Evolutionary conservation across 1,140 invertebrate species (phyloP), one percentile per base, ranked within the genome.

Genomic region (Drosophila lacertosa): DNA sequence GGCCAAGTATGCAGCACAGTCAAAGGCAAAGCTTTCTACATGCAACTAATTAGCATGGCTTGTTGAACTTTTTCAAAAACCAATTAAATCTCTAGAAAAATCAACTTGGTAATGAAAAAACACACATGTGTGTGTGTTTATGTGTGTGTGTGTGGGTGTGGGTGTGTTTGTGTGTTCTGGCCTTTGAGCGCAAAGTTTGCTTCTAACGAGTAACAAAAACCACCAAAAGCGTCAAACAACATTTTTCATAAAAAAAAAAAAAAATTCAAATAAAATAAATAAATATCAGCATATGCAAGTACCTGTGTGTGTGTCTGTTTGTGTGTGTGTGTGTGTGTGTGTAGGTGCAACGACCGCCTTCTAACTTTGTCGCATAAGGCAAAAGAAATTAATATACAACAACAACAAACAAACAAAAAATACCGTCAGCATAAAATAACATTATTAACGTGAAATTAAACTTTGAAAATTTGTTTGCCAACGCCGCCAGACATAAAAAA

Each of bases 1-100:
- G 58, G 58, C 16, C 47, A 53, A 53, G 48, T 33, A 53, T 65
- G 50, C 35, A 40, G 60, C 42, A 42, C 16, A 81, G 59, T 74
- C 81, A 84, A 71, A 71, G 68, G 22, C 39, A 71, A 71, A 60
- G 84, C 75, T n/a, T n/a, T n/a, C n/a, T 65, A 74, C 82, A 81
- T 57, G 60, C 55, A 73, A 69, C 75, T 88, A 88, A 88, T 88
- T 88, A 88, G 70, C 78, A 88, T 88, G 82, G 83, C 80, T 82
- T 89, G 82, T 71, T 89, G 64, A 88, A 74, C 86, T 88, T 88
- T 88, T 89, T 88, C 71, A 88, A 89, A 84, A 88, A 89, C 82
- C 82, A 88, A 88, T 88, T 88, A 88, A 88, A 67, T 72, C 64
- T 60, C 45, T 55, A 42, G 40, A 69, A 16, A 39, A 40, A 66